Evolutionary conservation across 2,797 vertebrate species (phyloP), one percentile per base, ranked within the genome.

Genomic region (Crax fasciolata): DNA sequence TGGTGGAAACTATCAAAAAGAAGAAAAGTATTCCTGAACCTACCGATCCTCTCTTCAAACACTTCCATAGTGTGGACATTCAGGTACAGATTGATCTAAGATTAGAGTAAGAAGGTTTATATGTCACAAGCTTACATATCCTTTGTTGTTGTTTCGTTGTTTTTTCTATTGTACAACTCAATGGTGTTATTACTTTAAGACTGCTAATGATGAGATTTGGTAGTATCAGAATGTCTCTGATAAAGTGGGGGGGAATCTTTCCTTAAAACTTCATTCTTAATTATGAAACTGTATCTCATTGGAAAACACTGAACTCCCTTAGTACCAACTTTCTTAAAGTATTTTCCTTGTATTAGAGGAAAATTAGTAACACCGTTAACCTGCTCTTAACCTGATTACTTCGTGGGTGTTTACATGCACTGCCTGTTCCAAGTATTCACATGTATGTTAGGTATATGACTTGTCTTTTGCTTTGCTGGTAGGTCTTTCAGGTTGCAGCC

Each of bases 1-100:
- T 99, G 70, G 95, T 99, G 97, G 99, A 99, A 87, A 98, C 84
- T 81, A 97, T 99, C 54, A 99, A 98, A 98, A 98, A 98, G 93
- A 98, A 97, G 85, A 98, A 97, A 71, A 98, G 98, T 91, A 99
- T 99, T 98, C 98, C 99, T 86, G 99, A 99, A 96, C 99, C 99
- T 58, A 98, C 98, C 10, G 98, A 99, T 75, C 99, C 99, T 27
- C 97, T 99, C 84, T 99, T 99, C 93, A 98, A 98, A 91, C 99
- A 99, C 96, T 99, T 99, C 94, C 97, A 98, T 55, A 99, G 98
- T 90, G 98, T 98, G 96, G 98, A 99, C 86, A 98, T 99, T 96
- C 99, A 99, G 99, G 99, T 99, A 98, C 75, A 55, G 13, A 80
- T 38, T 3, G 17, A 10, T 55, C 20, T 15, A 65, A 57, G 23